Evolutionary conservation across 2,888 invertebrate genomes (phyloP), one percentile per base, ranked within the genome.

Genomic region (Scaptomyza reducta): DNA sequence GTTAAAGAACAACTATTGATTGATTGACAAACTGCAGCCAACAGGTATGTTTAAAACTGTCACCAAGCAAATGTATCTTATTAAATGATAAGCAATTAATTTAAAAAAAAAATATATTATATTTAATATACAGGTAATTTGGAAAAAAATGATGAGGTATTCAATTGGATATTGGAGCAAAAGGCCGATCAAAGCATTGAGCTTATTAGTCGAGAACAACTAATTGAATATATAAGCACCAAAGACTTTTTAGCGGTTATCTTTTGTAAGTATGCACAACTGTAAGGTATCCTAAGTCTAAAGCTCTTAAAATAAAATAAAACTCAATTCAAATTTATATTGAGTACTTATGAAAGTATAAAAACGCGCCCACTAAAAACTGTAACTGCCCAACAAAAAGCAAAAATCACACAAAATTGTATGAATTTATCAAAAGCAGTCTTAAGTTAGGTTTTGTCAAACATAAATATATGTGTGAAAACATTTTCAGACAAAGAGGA

Each of bases 141-240:
- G 67, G 92, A 93, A 70, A 96, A 97, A 88, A 97, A 97, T 91
- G 93, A 93, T 49, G 95, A 96, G 90, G 97, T 98, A 6, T 93
- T 98, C 79, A 95, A 96, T 83, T 98, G 98, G 98, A 96, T 98
- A 94, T 94, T 96, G 64, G 95, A 95, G 90, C 97, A 98, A 91
- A 97, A 97, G 90, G 96, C 96, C 91, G 97, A 98, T 90, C 96
- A 96, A 90, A 97, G 97, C 89, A 97, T 98, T 79, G 97, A 97
- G 91, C 96, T 97, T 91, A 96, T 98, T 71, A 95, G 96, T 88
- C 94, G 98, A 85, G 96, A 97, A 51, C 94, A 94, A 85, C 93
- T 98, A 42, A 94, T 94, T 90, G 95, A 96, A 88, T 96, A 96
- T 91, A 97, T 98, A 81, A 96, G 96, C 88, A 95, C 95, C 33